Base-by-base conservation (phyloP, 2,113 vertebrate species). In the Sylvia atricapilla region DNA sequence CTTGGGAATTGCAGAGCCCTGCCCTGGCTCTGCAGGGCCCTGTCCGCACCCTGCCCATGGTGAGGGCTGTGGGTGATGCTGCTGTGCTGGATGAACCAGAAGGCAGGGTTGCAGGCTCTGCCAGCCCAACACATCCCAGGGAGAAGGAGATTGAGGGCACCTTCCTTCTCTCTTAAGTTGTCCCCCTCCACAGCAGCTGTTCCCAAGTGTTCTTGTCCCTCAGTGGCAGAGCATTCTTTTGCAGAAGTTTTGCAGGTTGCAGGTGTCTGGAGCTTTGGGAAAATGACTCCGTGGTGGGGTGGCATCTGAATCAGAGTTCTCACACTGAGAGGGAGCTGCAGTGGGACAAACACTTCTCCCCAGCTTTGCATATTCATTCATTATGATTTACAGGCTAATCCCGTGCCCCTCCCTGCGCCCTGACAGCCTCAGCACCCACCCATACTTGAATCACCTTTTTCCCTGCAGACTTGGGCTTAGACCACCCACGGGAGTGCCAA, bases 11-110 rank as follows among this genome's bases (percentile, higher is more conserved):
- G 7, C 66, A 43, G 41, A 5, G 7, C 41, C 27, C 23, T 78
- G 35, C 21, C 43, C 78, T 55, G 39, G 53, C 25, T 43, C 84
- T 64, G 87, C 63, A 53, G 53, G 33, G 53, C 43, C 44, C 47
- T n/a, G 50, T 49, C n/a, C 49, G 53, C 14, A 0, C 4, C 17
- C 5, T 4, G 1, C 31, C 75, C 1, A 0, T 0, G 0, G 25
- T 11, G 0, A 0, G 27, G 49, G 44, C 30, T 37, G 37, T 7
- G 28, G n/a, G 12, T 28, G 81, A 16, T 46, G 43, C 67, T 58
- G 64, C 79, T 43, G 91, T 14, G 52, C 43, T 0, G 0, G n/a
- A 30, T 5, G 25, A 52, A 27, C 33, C 1, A 2, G 31, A 35
- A 55, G 20, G 9, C 12, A 37, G 24, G 30, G 53, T 7, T 41